Base-by-base conservation (phyloP, 2,113 vertebrate genomes). In the Paradisaea rubra region DNA sequence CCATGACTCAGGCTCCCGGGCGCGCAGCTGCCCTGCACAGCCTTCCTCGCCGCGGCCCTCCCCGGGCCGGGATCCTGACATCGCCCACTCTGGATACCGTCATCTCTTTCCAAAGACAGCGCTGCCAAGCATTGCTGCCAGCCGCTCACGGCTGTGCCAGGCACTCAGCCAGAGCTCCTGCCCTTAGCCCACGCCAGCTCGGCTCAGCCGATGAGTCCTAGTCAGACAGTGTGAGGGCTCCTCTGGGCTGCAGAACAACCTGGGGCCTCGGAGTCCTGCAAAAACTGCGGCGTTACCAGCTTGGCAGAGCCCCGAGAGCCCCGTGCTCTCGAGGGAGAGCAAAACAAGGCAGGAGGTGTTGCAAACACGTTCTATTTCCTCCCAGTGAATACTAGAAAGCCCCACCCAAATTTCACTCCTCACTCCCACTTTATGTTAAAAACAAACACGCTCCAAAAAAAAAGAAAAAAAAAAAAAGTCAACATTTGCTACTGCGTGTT, bases 331-430 rank as follows among this genome's bases (percentile, higher is more conserved):
- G 6, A 31, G 22, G 18, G 53, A 77, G 37, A 70, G 33, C 25
- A 10, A 54, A 85, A 63, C 63, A 89, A 76, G 41, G 66, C 73
- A 42, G 54, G 47, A 80, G 68, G 60, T 86, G 45, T 57, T 71
- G 76, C 33, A 73, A 60, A 91, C 56, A 9, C 1, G 2, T 63
- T 66, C 12, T 66, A 10, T 89, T 87, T 81, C 76, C 56, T 90
- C 45, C 16, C 37, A 21, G 33, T 12, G 25, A 77, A 52, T 7
- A 79, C 42, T 2, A 56, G 57, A 91, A 84, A 68, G 57, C 77
- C 61, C 63, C 93, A 91, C 94, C 86, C 85, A 66, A 49, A 53
- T 89, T 87, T 87, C 88, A 68, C 69, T 96, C 83, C 60, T 91
- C 37, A 11, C 70, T 96, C 73, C 39, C 28, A 44, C 53, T 93